A percentile compares a stretch with the other conserved stretches of the same genome.
Evolutionary conservation across 2,797 vertebrate species (phyloP).

Genomic region (Pseudopleuronectes americanus): DNA sequence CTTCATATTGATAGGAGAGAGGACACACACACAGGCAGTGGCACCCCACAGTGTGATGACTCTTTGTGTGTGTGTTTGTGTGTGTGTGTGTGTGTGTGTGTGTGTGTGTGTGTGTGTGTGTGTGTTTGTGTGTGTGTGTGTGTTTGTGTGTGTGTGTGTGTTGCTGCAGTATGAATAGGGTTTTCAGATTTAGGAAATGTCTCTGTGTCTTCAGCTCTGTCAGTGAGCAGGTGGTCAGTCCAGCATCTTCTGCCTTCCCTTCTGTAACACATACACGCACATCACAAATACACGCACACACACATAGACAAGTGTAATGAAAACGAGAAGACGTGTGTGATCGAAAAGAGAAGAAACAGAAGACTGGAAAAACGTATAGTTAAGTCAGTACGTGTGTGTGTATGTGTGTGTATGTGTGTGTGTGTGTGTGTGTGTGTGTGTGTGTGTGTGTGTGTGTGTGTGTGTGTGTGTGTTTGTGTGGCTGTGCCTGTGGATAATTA

Average conservation of each 20-base stretch:
- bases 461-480: constrained; percentile 10
- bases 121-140: no score
- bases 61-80: constrained; percentile 12
- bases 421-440: constrained; percentile 29
- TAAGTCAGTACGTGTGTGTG: neutral
- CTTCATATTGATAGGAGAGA: constrained; percentile 56
- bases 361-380: constrained; percentile 41
- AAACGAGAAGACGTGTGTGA: no score
- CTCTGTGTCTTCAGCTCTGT: constrained; percentile 36
- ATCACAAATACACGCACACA: constrained; percentile 4
- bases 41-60: constrained; percentile 38
- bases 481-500: constrained; percentile 48
- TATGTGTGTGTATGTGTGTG: neutral
- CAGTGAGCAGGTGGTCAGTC: constrained; percentile 59
- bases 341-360: constrained; percentile 43
- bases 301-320: neutral
- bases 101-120: neutral
- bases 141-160: neutral
- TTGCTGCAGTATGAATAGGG: constrained; percentile 15
- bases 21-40: constrained; percentile 39
- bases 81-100: constrained; percentile 26
- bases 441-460: neutral
- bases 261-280: constrained; percentile 19
- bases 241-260: constrained; percentile 41
- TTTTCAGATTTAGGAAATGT: constrained; percentile 48